Conservation (phyloP, 1,140 invertebrate species). For the Bradynema listronoti region DNA sequence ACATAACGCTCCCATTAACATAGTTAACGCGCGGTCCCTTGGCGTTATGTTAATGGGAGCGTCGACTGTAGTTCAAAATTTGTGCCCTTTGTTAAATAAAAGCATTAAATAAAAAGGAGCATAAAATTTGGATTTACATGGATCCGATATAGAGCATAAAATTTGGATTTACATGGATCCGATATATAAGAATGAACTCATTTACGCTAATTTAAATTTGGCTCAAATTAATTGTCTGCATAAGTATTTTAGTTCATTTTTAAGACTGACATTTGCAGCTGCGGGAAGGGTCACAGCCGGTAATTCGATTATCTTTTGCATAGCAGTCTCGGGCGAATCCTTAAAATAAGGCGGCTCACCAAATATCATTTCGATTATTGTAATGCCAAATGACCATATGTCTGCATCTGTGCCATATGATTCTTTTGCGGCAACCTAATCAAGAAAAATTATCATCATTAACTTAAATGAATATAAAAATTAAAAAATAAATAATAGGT, state of each 20-base stretch:
- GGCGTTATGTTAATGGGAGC: too few relatives aligned
- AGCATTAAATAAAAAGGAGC: background rate
- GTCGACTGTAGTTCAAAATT: too few relatives aligned
- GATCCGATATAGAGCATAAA: too few relatives aligned
- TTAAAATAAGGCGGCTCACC: constrained; percentile 98
- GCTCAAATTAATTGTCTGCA: too few relatives aligned
- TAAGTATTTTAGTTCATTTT: background rate
- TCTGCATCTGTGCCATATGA: constrained; percentile 32
- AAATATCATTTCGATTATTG: constrained; percentile 92
- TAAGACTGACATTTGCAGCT: constrained; percentile 15
- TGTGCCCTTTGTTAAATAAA: background rate
- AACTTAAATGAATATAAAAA: too few relatives aligned
- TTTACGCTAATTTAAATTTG: too few relatives aligned
- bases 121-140: background rate
- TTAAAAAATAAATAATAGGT: too few relatives aligned
- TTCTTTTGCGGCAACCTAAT: constrained; percentile 18
- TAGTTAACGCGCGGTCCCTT: too few relatives aligned
- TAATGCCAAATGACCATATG: constrained; percentile 66
- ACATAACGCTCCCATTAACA: too few relatives aligned
- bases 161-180: background rate
- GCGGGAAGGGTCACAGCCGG: constrained; percentile 68
- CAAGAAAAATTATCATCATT: too few relatives aligned
- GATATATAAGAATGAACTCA: too few relatives aligned
- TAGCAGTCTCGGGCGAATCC: constrained; percentile 89
- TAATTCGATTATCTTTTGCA: constrained; percentile 93